Conservation (phyloP, 2,113 vertebrate species). For the Myiopsitta monachus region DNA sequence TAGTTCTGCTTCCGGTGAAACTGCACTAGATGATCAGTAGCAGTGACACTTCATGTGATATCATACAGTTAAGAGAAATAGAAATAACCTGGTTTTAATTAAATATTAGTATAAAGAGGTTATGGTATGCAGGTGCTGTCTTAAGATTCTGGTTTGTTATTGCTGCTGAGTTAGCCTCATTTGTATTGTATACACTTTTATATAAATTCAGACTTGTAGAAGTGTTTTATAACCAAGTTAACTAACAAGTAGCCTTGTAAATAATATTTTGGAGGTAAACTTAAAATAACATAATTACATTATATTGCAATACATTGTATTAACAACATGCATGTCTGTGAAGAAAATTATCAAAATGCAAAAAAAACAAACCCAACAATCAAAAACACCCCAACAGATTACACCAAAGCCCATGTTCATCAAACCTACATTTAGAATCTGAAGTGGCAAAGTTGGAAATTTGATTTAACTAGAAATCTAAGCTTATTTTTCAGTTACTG, state of each 20-base stretch:
- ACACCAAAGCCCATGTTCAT: fast-evolving
- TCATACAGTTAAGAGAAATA: neutral
- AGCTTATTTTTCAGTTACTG: neutral
- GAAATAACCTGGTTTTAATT: neutral
- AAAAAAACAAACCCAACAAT: neutral
- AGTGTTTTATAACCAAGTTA: neutral
- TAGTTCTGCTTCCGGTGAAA: neutral
- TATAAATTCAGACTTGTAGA: neutral
- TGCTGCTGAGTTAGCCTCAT: neutral
- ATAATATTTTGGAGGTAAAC: neutral
- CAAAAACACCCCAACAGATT: neutral
- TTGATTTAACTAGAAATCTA: neutral
- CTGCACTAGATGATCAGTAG: neutral
- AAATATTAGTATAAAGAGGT: neutral
- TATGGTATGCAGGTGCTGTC: neutral
- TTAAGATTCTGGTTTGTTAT: neutral
- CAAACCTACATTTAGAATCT: neutral
- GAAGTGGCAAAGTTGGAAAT: neutral
- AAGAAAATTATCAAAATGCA: neutral
- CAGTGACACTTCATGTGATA: neutral
- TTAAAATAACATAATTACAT: neutral
- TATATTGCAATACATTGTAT: neutral
- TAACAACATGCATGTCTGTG: neutral
- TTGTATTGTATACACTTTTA: neutral
- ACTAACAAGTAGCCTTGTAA: neutral